These are phyloP conservation scores for Nemapogon koenigi DNA, from an alignment of 2,888 invertebrate species.

Conservation along the genomic window DNA sequence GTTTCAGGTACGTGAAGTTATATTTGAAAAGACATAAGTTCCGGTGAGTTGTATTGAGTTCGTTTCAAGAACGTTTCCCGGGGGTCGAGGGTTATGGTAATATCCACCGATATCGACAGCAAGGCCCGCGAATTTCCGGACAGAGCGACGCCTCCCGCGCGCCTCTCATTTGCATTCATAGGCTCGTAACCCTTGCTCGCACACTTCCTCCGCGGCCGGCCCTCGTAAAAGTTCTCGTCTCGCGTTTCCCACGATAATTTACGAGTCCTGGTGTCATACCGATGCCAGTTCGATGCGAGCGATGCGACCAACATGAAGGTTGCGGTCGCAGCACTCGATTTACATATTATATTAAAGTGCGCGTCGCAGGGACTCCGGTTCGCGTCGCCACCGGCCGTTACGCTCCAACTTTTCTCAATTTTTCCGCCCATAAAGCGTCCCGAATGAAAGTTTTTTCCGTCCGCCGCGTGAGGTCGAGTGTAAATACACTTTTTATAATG, in stretches of 20 bases:
- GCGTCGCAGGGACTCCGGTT: slow-evolving; percentile 34
- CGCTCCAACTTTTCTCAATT: slow-evolving; percentile 63
- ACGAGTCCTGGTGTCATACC: slow-evolving; percentile 30
- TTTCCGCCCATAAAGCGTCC: slow-evolving; percentile 61
- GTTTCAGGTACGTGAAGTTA: no score
- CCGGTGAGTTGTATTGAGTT: no score
- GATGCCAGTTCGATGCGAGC: slow-evolving; percentile 47
- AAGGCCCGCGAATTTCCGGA: slow-evolving; percentile 22
- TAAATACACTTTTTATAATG: slow-evolving; percentile 62
- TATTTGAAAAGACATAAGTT: no score
- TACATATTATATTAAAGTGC: slow-evolving; percentile 64
- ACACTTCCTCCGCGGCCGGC: slow-evolving; percentile 35
- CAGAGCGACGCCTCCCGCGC: slow-evolving; percentile 40
- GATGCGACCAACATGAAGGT: slow-evolving; percentile 2
- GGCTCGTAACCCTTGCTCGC: slow-evolving; percentile 60
- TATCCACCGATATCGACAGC: slow-evolving; percentile 45
- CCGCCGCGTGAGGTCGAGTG: slow-evolving; percentile 57
- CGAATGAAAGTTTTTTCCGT: slow-evolving; percentile 50
- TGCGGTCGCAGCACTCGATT: slow-evolving; percentile 35
- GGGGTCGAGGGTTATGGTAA: slow-evolving; percentile 56
- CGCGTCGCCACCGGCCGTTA: slow-evolving; percentile 58
- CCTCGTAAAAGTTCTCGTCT: slow-evolving; percentile 50
- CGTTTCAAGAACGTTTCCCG: slow-evolving; percentile 23
- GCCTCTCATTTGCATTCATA: slow-evolving; percentile 63
- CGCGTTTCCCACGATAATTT: slow-evolving; percentile 58